These are phyloP conservation scores for Eremobia ochroleuca DNA, from an alignment of 2,888 invertebrate species.

Conservation along the genomic window DNA sequence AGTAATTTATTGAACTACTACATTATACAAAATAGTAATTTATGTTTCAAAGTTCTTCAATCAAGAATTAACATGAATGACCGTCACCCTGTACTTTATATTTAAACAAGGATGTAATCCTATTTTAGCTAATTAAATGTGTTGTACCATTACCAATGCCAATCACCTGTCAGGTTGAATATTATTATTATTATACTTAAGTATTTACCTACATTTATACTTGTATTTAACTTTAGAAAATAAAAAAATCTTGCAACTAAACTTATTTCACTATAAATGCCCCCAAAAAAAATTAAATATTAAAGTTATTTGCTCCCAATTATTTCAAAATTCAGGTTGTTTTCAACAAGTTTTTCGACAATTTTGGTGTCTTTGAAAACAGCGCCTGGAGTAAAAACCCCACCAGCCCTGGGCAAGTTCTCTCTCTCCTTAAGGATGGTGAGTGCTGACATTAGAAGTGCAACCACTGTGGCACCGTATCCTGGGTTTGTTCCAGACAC, in stretches of 20 bases:
- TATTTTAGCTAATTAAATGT: neutral
- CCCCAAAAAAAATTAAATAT: neutral
- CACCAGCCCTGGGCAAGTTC: constrained; percentile 95
- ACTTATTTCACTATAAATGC: neutral
- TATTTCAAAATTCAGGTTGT: constrained; percentile 94
- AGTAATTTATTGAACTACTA: neutral
- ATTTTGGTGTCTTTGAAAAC: constrained; percentile 96
- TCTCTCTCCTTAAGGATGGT: constrained; percentile 94
- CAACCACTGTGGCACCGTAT: constrained; percentile 95
- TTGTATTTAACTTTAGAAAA: neutral
- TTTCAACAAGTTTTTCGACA: constrained; percentile 94
- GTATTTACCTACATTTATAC: neutral
- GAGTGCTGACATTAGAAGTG: constrained; percentile 94
- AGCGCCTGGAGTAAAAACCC: constrained; percentile 96
- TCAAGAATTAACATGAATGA: neutral
- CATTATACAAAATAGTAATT: neutral
- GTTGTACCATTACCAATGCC: neutral
- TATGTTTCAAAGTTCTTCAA: neutral
- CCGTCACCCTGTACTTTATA: neutral
- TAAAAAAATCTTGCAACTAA: neutral
- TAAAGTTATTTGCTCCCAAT: constrained; percentile 62
- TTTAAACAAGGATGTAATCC: neutral
- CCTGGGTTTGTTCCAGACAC: constrained; percentile 93
- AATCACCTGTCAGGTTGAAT: neutral
- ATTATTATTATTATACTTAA: neutral